These are phyloP conservation scores for Saturnia japonica DNA, from an alignment of 2,888 invertebrate species.

Conservation along the genomic window DNA sequence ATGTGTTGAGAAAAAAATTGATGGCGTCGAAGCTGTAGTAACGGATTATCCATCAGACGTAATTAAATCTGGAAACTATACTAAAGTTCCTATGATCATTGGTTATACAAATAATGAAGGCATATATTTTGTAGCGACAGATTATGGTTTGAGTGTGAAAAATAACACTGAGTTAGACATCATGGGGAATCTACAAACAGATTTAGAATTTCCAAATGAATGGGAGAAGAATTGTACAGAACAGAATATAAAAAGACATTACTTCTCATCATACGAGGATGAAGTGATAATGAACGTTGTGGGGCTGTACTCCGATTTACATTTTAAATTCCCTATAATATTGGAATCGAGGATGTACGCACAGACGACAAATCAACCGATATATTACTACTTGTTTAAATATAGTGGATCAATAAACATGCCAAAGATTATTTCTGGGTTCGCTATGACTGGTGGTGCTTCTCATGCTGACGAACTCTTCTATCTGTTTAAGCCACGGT, in stretches of 20 bases:
- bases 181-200: constrained; percentile 49
- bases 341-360: constrained; percentile 63
- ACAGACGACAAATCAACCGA: constrained; percentile 60
- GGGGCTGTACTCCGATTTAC: constrained; percentile 67
- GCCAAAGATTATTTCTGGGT: constrained; percentile 64
- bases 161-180: constrained; percentile 46
- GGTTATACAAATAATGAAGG: constrained; percentile 73
- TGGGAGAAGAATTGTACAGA: constrained; percentile 55
- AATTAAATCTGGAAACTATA: constrained; percentile 64
- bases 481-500: constrained; percentile 70
- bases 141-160: constrained; percentile 60
- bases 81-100: constrained; percentile 72
- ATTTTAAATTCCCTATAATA: constrained; percentile 67
- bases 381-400: constrained; percentile 69
- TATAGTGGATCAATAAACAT: constrained; percentile 68
- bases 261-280: constrained; percentile 59
- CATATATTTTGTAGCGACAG: constrained; percentile 63
- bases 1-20: constrained; percentile 63
- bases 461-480: constrained; percentile 74
- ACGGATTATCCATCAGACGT: constrained; percentile 60
- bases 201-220: constrained; percentile 61
- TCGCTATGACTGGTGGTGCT: constrained; percentile 55
- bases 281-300: constrained; percentile 71
- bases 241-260: constrained; percentile 52
- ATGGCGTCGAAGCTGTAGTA: constrained; percentile 62